A percentile compares a stretch with the other conserved stretches of the same genome.
Evolutionary conservation across 2,113 vertebrate species (phyloP).

Genomic region (Coptodon rendalli): DNA sequence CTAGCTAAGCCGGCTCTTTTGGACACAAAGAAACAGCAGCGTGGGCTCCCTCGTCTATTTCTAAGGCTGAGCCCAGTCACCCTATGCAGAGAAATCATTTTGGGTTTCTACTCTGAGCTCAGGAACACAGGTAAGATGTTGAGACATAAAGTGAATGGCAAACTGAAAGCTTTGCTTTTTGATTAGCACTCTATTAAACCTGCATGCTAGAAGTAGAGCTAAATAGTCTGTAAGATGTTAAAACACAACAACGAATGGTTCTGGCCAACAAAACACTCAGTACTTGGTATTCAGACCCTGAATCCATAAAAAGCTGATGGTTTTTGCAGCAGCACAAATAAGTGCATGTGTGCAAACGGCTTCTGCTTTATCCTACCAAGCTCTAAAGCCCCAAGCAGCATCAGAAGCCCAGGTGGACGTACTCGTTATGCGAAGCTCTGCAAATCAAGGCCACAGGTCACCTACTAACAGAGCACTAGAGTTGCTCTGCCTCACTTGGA

Average conservation of each 20-base stretch:
- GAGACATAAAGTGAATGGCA: neutral
- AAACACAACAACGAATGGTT: neutral
- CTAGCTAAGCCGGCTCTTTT: neutral
- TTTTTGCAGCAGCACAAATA: neutral
- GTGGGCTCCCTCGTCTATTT: neutral
- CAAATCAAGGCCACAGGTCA: constrained; percentile 26
- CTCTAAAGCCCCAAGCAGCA: constrained; percentile 1
- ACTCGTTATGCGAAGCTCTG: constrained; percentile 18
- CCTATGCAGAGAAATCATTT: neutral
- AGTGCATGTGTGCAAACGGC: neutral
- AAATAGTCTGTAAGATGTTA: neutral
- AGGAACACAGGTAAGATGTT: neutral
- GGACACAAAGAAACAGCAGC: neutral
- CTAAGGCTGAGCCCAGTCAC: neutral
- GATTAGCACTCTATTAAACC: neutral
- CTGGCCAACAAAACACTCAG: neutral
- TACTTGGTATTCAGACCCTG: neutral
- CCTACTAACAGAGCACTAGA: neutral
- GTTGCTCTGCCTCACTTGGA: neutral
- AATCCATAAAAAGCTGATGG: neutral
- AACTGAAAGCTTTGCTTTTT: neutral
- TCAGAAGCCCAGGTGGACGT: neutral
- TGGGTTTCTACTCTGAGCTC: neutral
- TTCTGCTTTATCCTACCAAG: neutral
- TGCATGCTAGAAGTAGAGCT: neutral